These are phyloP conservation scores for Pseudorectes ferrugineus DNA, from an alignment of 2,113 vertebrate genomes.

Conservation along the genomic window DNA sequence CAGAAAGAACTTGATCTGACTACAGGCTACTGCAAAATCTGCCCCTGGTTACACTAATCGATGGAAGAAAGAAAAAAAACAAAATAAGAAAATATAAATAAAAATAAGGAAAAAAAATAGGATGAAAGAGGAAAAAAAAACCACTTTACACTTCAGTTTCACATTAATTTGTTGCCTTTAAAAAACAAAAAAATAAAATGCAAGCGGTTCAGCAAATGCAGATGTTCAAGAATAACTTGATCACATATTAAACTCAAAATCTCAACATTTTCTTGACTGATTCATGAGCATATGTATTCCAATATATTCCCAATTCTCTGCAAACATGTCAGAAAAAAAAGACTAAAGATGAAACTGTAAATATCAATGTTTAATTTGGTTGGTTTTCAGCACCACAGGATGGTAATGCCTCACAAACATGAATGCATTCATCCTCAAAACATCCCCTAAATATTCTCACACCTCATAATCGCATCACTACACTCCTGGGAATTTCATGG, in stretches of 20 bases:
- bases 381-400: background rate
- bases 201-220: background rate
- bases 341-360: background rate
- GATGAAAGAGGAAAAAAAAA: background rate
- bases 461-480: background rate
- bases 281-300: background rate
- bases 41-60: background rate
- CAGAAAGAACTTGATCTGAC: background rate
- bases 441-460: background rate
- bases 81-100: background rate
- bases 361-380: background rate
- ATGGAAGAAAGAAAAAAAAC: background rate
- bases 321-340: background rate
- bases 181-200: background rate
- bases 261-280: background rate
- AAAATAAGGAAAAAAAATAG: background rate
- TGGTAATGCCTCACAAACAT: background rate
- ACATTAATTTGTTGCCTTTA: background rate
- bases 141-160: background rate
- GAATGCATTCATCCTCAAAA: background rate
- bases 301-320: background rate
- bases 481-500: background rate
- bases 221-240: background rate
- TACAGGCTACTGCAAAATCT: background rate
- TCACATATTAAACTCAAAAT: background rate